Percentiles rank a stretch among this genome's conserved stretches.
Evolutionary conservation across 2,888 invertebrate species (phyloP).

Genomic region (Malacosoma neustria): DNA sequence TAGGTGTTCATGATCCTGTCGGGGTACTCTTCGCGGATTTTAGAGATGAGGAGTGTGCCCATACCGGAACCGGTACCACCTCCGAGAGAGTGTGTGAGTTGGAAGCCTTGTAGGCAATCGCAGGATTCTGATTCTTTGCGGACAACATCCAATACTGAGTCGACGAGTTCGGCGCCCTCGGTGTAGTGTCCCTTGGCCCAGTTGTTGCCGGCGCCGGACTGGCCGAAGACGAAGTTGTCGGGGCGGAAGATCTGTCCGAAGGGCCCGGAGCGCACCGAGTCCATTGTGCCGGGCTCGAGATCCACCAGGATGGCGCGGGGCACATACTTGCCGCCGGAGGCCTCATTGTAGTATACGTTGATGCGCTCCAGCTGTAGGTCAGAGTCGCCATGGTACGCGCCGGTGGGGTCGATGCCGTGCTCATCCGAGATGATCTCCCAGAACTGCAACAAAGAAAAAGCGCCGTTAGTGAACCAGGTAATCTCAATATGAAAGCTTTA

Average conservation of each 20-base stretch:
- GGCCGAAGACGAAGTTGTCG: constrained; percentile 83
- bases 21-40: constrained; percentile 93
- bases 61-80: constrained; percentile 72
- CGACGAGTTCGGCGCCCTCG: constrained; percentile 79
- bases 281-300: constrained; percentile 73
- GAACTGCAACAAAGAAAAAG: constrained; percentile 76
- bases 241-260: constrained; percentile 85
- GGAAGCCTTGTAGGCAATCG: constrained; percentile 93
- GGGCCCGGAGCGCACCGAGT: constrained; percentile 80
- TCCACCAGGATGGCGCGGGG: constrained; percentile 62
- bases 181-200: constrained; percentile 83
- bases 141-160: constrained; percentile 88
- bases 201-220: constrained; percentile 76
- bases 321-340: constrained; percentile 75
- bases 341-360: constrained; percentile 97
- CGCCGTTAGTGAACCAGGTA: constrained; percentile 77
- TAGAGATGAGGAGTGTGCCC: constrained; percentile 87
- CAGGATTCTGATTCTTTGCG: constrained; percentile 92
- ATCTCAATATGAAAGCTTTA: constrained; percentile 45
- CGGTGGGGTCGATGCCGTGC: constrained; percentile 94
- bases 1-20: constrained; percentile 93
- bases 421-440: constrained; percentile 98
- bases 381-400: constrained; percentile 91
- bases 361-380: constrained; percentile 94
- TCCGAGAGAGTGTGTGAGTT: constrained; percentile 85